These are phyloP conservation scores for Sarcophilus harrisii DNA, from an alignment of 2,797 vertebrate species.

Conservation along the genomic window DNA sequence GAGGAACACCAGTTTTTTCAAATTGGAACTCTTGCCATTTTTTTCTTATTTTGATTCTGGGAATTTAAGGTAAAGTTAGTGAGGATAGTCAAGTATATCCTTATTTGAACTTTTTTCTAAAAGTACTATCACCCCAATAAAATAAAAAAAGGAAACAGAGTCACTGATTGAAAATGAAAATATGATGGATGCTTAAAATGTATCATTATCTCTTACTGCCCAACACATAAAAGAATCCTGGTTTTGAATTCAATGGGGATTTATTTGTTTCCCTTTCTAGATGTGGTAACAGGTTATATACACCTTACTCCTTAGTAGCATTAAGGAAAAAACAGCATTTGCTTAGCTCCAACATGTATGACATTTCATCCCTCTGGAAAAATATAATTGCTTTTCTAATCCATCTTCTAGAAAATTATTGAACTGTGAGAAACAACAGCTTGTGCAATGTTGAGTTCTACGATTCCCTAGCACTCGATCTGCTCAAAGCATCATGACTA, in stretches of 20 bases:
- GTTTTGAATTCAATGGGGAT: background rate
- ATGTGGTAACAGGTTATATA: background rate
- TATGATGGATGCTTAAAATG: background rate
- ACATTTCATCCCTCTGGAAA: background rate
- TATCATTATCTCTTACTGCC: background rate
- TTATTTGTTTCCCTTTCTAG: background rate
- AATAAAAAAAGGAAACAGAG: background rate
- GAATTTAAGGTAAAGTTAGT: background rate
- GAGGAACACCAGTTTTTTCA: background rate
- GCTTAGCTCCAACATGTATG: background rate
- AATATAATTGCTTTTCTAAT: background rate
- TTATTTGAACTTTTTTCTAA: background rate
- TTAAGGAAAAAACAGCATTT: background rate
- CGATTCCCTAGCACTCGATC: fast-evolving
- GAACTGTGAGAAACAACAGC: background rate
- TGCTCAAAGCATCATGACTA: background rate
- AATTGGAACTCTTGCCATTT: background rate
- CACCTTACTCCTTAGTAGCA: background rate
- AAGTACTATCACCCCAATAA: background rate
- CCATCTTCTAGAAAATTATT: background rate
- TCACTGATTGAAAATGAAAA: background rate
- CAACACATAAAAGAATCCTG: background rate
- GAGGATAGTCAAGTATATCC: background rate
- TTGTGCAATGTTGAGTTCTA: background rate
- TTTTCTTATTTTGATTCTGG: background rate